A percentile compares a stretch with the other conserved stretches of the same genome.
Evolutionary conservation across 37 sponge, comb jelly and placozoan genomes (phyloP).

Genomic region (Halisarca cf. caerulea): DNA sequence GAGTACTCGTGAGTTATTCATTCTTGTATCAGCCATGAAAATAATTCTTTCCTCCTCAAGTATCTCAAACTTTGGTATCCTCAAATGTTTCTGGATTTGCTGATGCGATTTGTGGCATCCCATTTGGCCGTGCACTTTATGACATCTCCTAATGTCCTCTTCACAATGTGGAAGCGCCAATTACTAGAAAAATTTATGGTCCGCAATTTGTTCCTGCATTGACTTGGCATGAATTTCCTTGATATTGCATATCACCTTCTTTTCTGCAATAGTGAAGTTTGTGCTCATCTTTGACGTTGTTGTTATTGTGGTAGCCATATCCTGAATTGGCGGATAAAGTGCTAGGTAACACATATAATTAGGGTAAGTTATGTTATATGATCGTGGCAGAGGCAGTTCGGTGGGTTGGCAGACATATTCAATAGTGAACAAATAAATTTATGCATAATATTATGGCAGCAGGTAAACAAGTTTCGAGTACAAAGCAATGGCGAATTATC

Average conservation of each 20-base stretch:
- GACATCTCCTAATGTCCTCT: conserved; percentile 3
- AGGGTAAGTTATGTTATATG: background rate
- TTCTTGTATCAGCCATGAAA: no score
- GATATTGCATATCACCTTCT: background rate
- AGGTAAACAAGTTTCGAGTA: no score
- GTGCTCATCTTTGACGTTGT: no score
- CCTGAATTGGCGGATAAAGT: conserved; percentile 9
- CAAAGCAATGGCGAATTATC: no score
- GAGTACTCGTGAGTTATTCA: no score
- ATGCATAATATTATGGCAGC: no score
- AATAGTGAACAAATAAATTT: no score
- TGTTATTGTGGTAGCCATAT: background rate
- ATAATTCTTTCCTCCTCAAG: no score
- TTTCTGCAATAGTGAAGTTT: background rate
- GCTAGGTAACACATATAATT: conserved; percentile 17
- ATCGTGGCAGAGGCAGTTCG: background rate
- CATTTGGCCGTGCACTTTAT: background rate
- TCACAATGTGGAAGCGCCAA: background rate
- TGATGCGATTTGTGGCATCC: background rate
- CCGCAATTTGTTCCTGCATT: conserved; percentile 9
- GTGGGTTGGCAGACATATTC: no score
- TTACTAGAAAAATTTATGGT: background rate
- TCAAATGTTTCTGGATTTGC: background rate
- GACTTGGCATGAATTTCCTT: background rate
- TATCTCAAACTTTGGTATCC: conserved; percentile 3